Conservation (phyloP, 2,888 invertebrate species). For the Anorthoa munda region DNA sequence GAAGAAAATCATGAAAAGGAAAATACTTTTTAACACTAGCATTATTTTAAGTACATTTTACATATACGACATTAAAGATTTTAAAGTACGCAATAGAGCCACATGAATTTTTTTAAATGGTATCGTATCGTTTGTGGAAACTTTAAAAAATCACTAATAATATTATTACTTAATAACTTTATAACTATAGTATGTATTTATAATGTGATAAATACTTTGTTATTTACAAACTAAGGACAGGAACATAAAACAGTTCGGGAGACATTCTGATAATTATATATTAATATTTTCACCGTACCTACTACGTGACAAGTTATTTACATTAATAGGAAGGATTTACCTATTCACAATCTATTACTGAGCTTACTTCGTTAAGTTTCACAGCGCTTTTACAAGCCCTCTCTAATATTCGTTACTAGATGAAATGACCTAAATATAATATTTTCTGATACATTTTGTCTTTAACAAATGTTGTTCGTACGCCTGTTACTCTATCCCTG, state of each 20-base stretch:
- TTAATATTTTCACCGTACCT: conserved; percentile 86
- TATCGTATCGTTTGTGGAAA: conserved; percentile 84
- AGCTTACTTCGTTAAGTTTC: conserved; percentile 84
- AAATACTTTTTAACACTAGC: conserved; percentile 78
- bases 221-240: conserved; percentile 89
- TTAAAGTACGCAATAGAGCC: conserved; percentile 84
- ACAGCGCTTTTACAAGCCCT: conserved; percentile 86
- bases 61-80: conserved; percentile 87
- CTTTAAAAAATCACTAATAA: conserved; percentile 78
- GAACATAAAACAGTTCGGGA: conserved; percentile 90
- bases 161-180: conserved; percentile 72
- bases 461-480: conserved; percentile 73
- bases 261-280: conserved; percentile 85
- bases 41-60: conserved; percentile 89
- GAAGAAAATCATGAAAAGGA: conserved; percentile 70
- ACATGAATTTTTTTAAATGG: conserved; percentile 81
- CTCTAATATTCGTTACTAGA: conserved; percentile 73
- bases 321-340: conserved; percentile 83
- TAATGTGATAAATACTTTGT: conserved; percentile 81
- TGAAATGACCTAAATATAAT: conserved; percentile 74
- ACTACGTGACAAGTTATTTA: conserved; percentile 85
- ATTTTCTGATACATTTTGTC: conserved; percentile 74
- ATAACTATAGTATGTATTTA: conserved; percentile 74
- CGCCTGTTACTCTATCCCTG: conserved; percentile 87
- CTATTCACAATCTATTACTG: conserved; percentile 86